Conservation (phyloP, 2,113 vertebrate genomes). For the Halcyon senegalensis region DNA sequence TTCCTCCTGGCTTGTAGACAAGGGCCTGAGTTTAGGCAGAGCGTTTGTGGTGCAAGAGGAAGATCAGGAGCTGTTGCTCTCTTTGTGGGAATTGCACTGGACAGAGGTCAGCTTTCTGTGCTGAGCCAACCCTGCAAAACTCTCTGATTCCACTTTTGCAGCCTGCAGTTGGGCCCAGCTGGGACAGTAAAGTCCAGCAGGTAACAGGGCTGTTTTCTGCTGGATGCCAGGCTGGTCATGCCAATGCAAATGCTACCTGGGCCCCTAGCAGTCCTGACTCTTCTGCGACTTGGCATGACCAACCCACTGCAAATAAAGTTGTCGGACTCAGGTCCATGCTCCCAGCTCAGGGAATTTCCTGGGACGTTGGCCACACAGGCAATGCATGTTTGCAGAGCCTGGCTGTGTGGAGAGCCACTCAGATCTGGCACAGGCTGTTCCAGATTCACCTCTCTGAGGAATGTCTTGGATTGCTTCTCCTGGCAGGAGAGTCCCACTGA, state of each 20-base stretch:
- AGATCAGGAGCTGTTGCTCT: neutral
- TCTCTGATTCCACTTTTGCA: neutral
- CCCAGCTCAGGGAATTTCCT: neutral
- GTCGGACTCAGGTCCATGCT: accelerated
- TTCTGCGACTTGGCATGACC: accelerated
- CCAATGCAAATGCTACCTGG: neutral
- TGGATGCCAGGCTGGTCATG: neutral
- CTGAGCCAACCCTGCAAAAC: neutral
- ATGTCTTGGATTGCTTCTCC: neutral
- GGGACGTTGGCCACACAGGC: accelerated
- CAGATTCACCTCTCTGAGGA: neutral
- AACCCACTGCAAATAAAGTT: neutral
- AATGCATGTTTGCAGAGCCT: neutral
- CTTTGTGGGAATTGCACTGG: neutral
- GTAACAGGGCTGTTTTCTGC: neutral
- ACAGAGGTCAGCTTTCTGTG: neutral
- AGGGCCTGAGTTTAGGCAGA: neutral
- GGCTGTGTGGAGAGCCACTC: neutral
- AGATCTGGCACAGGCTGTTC: accelerated
- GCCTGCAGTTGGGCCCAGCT: neutral
- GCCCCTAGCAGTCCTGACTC: neutral
- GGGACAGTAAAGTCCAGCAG: neutral
- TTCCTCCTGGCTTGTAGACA: neutral
- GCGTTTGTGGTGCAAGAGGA: neutral
- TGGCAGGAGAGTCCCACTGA: neutral